Conservation (phyloP, 2,113 vertebrate species). For the Thalassarche chlororhynchos region DNA sequence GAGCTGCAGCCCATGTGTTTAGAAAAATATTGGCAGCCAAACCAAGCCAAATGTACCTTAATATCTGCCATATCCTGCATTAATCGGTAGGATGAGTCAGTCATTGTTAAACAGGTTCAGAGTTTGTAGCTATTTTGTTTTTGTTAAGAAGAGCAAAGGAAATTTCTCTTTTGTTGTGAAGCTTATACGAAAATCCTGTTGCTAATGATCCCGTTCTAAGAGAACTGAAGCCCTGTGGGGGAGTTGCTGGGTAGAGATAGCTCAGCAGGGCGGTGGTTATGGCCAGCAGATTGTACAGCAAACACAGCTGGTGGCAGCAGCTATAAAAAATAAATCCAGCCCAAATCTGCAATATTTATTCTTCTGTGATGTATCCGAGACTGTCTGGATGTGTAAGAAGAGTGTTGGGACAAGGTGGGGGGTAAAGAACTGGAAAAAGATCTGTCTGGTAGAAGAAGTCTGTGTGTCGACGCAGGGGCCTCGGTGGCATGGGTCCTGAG, state of each 20-base stretch:
- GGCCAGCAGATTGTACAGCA: constrained; percentile 4
- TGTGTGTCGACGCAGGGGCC: neutral
- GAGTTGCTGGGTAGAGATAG: neutral
- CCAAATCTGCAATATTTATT: constrained; percentile 8
- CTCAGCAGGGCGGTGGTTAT: neutral
- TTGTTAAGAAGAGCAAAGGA: neutral
- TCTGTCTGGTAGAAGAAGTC: neutral
- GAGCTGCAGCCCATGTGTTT: neutral
- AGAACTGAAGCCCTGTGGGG: neutral
- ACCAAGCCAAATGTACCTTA: neutral
- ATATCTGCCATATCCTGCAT: neutral
- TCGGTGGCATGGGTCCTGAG: neutral
- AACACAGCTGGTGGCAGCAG: neutral
- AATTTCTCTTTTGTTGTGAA: neutral
- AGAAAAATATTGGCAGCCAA: neutral
- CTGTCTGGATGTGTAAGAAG: neutral
- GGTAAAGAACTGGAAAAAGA: neutral
- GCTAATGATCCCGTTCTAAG: neutral
- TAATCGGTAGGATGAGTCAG: neutral
- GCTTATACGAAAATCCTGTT: neutral
- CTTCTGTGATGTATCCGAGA: neutral
- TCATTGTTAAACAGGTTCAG: neutral
- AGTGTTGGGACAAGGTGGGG: neutral
- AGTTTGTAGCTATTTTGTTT: neutral
- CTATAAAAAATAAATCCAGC: constrained; percentile 20